phyloP scores from a whole-genome alignment of 1,140 invertebrate genomes.

The Procambarus virginalis region DNA sequence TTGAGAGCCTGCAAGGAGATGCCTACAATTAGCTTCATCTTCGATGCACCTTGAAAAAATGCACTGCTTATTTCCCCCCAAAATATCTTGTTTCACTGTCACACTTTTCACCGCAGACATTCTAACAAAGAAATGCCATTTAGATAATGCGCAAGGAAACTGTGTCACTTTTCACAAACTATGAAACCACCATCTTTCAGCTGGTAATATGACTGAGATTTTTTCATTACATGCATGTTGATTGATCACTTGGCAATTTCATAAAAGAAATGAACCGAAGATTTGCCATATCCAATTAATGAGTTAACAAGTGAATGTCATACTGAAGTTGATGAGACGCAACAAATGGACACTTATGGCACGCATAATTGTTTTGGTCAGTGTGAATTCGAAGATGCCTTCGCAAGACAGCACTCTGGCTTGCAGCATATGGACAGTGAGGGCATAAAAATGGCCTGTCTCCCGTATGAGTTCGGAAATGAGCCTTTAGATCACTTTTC shows the following conservation, averaged over 20 bases:
- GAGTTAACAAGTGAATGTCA: constrained; percentile 26
- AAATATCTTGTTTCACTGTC: background rate
- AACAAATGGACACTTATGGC: constrained; percentile 42
- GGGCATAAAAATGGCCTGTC: constrained; percentile 26
- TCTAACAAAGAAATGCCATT: background rate
- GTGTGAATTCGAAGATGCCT: constrained; percentile 13
- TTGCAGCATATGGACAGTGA: constrained; percentile 8
- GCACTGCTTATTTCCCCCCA: constrained; percentile 73
- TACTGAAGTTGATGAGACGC: constrained; percentile 6
- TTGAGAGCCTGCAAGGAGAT: constrained; percentile 95
- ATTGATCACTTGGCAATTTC: too few species aligned
- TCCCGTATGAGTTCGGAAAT: constrained; percentile 29
- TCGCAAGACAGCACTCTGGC: constrained; percentile 6
- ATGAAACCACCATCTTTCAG: background rate
- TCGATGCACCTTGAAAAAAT: constrained; percentile 12
- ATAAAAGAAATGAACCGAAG: too few species aligned
- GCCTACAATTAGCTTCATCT: constrained; percentile 75
- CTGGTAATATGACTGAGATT: too few species aligned
- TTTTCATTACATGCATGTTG: too few species aligned
- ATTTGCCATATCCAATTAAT: constrained; percentile 1
- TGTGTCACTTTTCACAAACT: background rate
- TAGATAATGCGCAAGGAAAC: background rate
- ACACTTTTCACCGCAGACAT: background rate
- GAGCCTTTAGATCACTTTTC: constrained; percentile 33
- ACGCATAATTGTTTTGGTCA: constrained; percentile 21